Base-by-base conservation (phyloP, 2,113 vertebrate species). In the Steatornis caripensis region DNA sequence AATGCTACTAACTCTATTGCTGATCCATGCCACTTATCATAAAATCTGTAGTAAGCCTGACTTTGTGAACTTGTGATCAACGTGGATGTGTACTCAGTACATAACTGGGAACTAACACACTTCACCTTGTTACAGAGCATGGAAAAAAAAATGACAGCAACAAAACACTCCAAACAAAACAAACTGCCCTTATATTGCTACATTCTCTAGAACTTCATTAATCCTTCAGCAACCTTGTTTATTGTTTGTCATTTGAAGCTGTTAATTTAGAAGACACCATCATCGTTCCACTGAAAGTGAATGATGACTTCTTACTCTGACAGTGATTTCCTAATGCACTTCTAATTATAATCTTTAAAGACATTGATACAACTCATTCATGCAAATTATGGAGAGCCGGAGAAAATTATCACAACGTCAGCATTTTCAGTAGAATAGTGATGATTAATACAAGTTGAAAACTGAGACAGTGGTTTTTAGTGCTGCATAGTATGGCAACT, bases 81-180 rank as follows among this genome's bases (percentile, higher is more conserved):
- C 1, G 0, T 24, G 46, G 17, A 75, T 0, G 2, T 3, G 30
- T 1, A 39, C 5, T 60, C 21, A 11, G 3, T 16, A 12, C 1
- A 7, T 43, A 68, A 84, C 5, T 22, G 9, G 37, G 27, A 87
- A 81, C 18, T 27, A 78, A 43, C 22, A n/a, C 30, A 46, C 19
- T 69, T 54, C 70, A 32, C 10, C 4, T 74, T 49, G 12, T 15
- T 36, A 58, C 0, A 7, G 14, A 69, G 23, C 5, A 19, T 2
- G 4, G 27, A 8, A 48, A 75, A 74, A 66, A 55, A 11, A 32
- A 12, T 3, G 0, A 15, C 10, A 15, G 11, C 22, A 77, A 70
- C 15, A 66, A 81, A 91, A 22, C 17, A 23, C 36, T 17, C 12
- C 20, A 54, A 62, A 55, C 0, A 3, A 84, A 84, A 51, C 10